Evolutionary conservation across 2,797 vertebrate species (phyloP).

Genomic region (Leptoclinus maculatus): DNA sequence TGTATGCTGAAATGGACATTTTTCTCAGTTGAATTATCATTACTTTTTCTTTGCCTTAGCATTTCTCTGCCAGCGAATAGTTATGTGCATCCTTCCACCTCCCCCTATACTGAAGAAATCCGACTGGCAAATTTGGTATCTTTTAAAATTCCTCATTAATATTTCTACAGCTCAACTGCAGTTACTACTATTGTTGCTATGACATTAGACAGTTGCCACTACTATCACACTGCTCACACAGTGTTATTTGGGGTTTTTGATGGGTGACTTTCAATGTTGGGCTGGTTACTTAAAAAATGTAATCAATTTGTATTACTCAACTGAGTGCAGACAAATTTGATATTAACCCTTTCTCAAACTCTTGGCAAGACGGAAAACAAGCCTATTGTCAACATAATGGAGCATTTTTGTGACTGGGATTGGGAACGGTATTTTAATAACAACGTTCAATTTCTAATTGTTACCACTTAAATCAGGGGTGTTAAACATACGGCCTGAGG

Average conservation of each 20-base stretch:
- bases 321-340: background rate
- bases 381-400: background rate
- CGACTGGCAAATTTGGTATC: conserved; percentile 16
- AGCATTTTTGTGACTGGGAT: background rate
- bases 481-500: too few species aligned
- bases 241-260: background rate
- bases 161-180: background rate
- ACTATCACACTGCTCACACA: background rate
- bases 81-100: background rate
- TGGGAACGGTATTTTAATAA: background rate
- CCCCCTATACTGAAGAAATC: conserved; percentile 17
- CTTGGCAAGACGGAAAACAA: background rate
- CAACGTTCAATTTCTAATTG: background rate
- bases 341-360: background rate
- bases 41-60: conserved; percentile 59
- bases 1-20: conserved; percentile 72
- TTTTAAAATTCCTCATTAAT: conserved; percentile 4
- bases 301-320: background rate
- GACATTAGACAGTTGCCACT: background rate
- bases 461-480: background rate
- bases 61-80: conserved; percentile 37
- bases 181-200: background rate
- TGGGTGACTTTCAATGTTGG: background rate
- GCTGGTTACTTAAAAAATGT: too few species aligned
- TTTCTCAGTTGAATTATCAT: conserved; percentile 67